Percentiles rank a stretch among this genome's conserved stretches.
Evolutionary conservation across 1,140 invertebrate genomes (phyloP).

Genomic region (Contarinia nasturtii): DNA sequence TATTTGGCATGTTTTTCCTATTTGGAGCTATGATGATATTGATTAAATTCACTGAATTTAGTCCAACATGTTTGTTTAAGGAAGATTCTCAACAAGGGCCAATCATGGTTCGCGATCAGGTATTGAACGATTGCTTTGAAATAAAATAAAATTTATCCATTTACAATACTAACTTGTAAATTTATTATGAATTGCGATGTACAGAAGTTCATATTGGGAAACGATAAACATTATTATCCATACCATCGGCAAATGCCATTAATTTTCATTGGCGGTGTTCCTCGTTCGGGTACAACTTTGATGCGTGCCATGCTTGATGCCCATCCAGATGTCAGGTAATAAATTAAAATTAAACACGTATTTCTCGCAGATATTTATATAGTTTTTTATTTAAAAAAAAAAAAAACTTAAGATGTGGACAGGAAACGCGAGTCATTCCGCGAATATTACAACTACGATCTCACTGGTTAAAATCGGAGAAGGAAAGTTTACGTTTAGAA

Average conservation of each 20-base stretch:
- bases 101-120: conserved; percentile 19
- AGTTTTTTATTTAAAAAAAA: background rate
- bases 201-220: conserved; percentile 35
- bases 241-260: conserved; percentile 77
- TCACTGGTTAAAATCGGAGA: conserved; percentile 83
- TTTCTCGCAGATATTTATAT: no score
- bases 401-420: conserved; percentile 59
- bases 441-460: conserved; percentile 77
- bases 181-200: no score
- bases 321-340: conserved; percentile 82
- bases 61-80: conserved; percentile 21
- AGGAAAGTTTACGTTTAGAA: conserved; percentile 68
- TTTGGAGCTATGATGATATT: conserved; percentile 23
- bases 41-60: conserved; percentile 22
- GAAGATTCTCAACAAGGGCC: conserved; percentile 11
- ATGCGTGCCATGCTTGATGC: conserved; percentile 97
- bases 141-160: no score
- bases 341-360: no score
- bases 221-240: conserved; percentile 41
- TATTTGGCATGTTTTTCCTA: conserved; percentile 20
- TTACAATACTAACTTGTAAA: no score
- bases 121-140: conserved; percentile 2
- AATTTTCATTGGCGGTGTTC: conserved; percentile 94
- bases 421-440: conserved; percentile 94
- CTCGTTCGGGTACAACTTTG: conserved; percentile 88